phyloP scores from a whole-genome alignment of 2,888 invertebrate species.

The Hypolimnas misippus region DNA sequence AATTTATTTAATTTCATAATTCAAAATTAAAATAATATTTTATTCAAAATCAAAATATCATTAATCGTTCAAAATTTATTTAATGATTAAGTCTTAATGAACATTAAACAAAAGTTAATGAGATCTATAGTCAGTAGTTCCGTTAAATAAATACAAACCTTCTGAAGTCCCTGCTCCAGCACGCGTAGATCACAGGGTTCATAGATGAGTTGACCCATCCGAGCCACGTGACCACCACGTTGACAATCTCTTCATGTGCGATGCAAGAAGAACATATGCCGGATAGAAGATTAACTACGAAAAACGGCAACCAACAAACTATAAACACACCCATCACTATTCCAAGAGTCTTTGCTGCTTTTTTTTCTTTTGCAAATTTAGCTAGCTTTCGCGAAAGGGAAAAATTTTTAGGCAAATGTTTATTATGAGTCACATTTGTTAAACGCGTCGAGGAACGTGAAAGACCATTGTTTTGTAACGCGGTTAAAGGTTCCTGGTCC shows the following conservation, averaged over 20 bases:
- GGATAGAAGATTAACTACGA: slow-evolving; percentile 95
- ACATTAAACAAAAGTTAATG: no score
- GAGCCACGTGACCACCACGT: slow-evolving; percentile 95
- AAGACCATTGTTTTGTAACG: slow-evolving; percentile 90
- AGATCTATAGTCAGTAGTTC: no score
- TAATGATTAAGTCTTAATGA: no score
- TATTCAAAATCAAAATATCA: no score
- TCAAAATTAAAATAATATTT: no score
- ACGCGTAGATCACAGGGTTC: slow-evolving; percentile 99
- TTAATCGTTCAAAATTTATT: no score
- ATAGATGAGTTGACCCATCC: slow-evolving; percentile 98
- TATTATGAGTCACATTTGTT: slow-evolving; percentile 83
- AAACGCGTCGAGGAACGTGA: slow-evolving; percentile 88
- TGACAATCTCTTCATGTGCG: slow-evolving; percentile 93
- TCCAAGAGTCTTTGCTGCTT: slow-evolving; percentile 98
- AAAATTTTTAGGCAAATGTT: slow-evolving; percentile 93
- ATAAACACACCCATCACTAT: slow-evolving; percentile 99
- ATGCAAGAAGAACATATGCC: slow-evolving; percentile 95
- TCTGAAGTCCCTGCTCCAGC: slow-evolving; percentile 98
- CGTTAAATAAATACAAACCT: slow-evolving; percentile 86
- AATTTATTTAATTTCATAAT: no score
- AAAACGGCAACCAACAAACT: slow-evolving; percentile 98
- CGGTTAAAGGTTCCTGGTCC: slow-evolving; percentile 88
- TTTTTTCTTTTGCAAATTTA: slow-evolving; percentile 98
- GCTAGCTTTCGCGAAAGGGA: slow-evolving; percentile 96